Conservation (phyloP, 2,888 invertebrate species). For the Polyploca ridens region DNA sequence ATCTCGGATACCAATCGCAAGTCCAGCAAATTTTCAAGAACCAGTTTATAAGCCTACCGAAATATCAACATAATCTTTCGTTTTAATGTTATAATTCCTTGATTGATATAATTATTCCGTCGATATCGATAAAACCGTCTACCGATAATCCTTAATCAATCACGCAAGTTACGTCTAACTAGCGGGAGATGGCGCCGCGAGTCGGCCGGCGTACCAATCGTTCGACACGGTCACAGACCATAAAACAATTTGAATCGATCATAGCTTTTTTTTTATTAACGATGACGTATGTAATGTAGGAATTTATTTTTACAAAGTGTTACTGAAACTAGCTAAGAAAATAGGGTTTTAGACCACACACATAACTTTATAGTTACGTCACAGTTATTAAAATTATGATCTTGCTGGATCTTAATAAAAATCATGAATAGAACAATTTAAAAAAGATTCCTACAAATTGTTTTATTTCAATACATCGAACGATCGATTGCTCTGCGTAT, state of each 20-base stretch:
- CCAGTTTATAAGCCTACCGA: too few relatives aligned
- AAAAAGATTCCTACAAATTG: too few relatives aligned
- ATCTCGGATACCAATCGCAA: too few relatives aligned
- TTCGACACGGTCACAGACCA: slow-evolving; percentile 58
- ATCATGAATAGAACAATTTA: too few relatives aligned
- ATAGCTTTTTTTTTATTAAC: slow-evolving; percentile 43
- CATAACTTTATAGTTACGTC: not conserved
- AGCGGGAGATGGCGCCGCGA: slow-evolving; percentile 66
- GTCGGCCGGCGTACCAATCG: slow-evolving; percentile 46
- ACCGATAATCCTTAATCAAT: slow-evolving; percentile 33
- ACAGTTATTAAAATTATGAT: too few relatives aligned
- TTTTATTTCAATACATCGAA: not conserved
- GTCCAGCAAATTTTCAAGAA: too few relatives aligned
- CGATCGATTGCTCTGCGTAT: too few relatives aligned
- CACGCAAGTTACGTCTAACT: slow-evolving; percentile 43
- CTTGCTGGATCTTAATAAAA: too few relatives aligned
- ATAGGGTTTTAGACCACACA: not conserved
- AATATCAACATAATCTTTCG: not conserved
- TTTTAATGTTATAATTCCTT: not conserved
- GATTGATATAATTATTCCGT: slow-evolving; percentile 14
- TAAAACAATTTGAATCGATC: slow-evolving; percentile 59
- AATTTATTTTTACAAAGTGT: slow-evolving; percentile 22
- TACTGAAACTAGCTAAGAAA: not conserved
- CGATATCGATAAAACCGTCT: slow-evolving; percentile 26
- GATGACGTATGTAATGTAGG: slow-evolving; percentile 32